phyloP scores from a whole-genome alignment of 2,888 invertebrate genomes.

The Sericinus montela region DNA sequence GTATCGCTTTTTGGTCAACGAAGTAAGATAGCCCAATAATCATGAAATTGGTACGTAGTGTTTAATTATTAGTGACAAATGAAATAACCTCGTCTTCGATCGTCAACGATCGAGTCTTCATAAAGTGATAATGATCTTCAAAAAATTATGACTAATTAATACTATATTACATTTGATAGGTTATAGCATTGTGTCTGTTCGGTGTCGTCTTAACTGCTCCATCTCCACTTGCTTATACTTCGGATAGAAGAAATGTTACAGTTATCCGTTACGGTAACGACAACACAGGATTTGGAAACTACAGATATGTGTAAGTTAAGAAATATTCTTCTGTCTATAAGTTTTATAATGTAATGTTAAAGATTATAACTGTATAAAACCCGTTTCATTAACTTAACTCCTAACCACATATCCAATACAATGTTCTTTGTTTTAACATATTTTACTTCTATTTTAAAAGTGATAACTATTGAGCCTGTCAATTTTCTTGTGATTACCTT shows the following conservation, averaged over 20 bases:
- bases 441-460: too few relatives aligned
- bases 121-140: too few relatives aligned
- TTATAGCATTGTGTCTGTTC: constrained; percentile 40
- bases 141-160: too few relatives aligned
- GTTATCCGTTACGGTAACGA: constrained; percentile 72
- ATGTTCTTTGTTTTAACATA: too few relatives aligned
- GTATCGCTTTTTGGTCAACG: constrained; percentile 22
- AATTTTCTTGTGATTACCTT: too few relatives aligned
- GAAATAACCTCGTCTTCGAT: too few relatives aligned
- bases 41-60: constrained; percentile 36
- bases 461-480: too few relatives aligned
- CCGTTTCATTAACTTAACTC: too few relatives aligned
- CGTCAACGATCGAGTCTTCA: too few relatives aligned
- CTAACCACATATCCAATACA: too few relatives aligned
- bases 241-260: constrained; percentile 5
- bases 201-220: constrained; percentile 38
- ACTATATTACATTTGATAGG: constrained; percentile 35
- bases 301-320: constrained; percentile 54
- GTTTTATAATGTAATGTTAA: too few relatives aligned
- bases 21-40: constrained; percentile 22
- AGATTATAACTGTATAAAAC: too few relatives aligned
- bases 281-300: constrained; percentile 69
- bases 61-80: background rate
- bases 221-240: constrained; percentile 15
- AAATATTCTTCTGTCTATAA: background rate